Conservation (phyloP, 2,888 invertebrate species). For the Periphyllus acericola region DNA sequence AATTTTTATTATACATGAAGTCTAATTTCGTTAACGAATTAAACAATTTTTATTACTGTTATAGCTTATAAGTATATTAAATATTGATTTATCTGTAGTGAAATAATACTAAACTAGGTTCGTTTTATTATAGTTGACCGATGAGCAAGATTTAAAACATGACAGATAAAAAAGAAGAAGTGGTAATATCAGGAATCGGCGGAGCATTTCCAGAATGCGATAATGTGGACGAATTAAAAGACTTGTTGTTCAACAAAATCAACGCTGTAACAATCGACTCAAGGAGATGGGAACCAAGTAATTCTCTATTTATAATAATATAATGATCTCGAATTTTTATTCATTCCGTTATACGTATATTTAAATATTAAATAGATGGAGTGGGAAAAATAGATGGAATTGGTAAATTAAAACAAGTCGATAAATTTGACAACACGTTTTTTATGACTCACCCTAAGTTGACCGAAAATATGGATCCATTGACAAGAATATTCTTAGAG, state of each 20-base stretch:
- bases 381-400: conserved; percentile 64
- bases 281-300: conserved; percentile 59
- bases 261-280: conserved; percentile 60
- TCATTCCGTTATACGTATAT: no score
- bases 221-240: conserved; percentile 72
- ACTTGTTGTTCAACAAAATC: conserved; percentile 69
- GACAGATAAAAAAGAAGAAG: conserved; percentile 60
- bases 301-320: background rate
- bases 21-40: no score
- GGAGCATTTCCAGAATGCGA: conserved; percentile 73
- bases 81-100: no score
- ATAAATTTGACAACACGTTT: conserved; percentile 68
- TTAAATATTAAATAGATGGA: background rate
- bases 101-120: no score
- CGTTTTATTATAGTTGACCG: no score
- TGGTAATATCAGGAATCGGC: conserved; percentile 70
- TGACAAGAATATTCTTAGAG: conserved; percentile 68
- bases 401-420: conserved; percentile 66
- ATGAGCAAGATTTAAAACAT: conserved; percentile 64
- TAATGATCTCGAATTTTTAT: no score
- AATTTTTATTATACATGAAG: no score
- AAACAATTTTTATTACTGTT: no score
- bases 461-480: conserved; percentile 68
- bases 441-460: conserved; percentile 69
- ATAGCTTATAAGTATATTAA: no score